phyloP scores from a whole-genome alignment of 2,113 vertebrate genomes.

The Aix galericulata region DNA sequence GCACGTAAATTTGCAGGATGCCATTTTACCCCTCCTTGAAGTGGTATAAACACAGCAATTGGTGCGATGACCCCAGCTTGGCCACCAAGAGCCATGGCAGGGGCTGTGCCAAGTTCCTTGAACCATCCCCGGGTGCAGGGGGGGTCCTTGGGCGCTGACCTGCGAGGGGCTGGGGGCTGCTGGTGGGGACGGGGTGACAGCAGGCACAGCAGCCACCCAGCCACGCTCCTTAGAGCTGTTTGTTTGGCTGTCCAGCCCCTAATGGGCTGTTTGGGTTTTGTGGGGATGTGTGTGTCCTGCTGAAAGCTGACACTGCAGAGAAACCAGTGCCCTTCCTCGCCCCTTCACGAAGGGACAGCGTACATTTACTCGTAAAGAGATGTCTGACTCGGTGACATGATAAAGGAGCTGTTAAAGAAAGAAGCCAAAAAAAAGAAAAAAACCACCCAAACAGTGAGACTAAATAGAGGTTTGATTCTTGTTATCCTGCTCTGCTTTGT shows the following conservation, averaged over 20 bases:
- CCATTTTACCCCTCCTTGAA: background rate
- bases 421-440: background rate
- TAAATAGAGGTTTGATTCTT: background rate
- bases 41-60: background rate
- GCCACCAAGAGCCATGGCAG: rapidly evolving
- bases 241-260: too few relatives aligned
- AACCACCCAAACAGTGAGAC: background rate
- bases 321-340: background rate
- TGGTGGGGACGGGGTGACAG: background rate
- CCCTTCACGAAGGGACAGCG: background rate
- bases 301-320: slow-evolving; percentile 29
- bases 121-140: rapidly evolving
- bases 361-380: slow-evolving; percentile 40
- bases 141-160: background rate
- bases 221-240: slow-evolving; percentile 49
- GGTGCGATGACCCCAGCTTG: background rate
- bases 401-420: background rate
- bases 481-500: background rate
- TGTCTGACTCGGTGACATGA: background rate
- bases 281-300: slow-evolving; percentile 53
- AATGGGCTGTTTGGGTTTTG: background rate
- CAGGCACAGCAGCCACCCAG: slow-evolving; percentile 20
- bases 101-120: background rate
- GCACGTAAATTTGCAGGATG: background rate
- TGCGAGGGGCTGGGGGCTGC: background rate